Evolutionary conservation across 2,797 vertebrate species (phyloP), one percentile per base, ranked within the genome.

Genomic region (Xenopus petersii): DNA sequence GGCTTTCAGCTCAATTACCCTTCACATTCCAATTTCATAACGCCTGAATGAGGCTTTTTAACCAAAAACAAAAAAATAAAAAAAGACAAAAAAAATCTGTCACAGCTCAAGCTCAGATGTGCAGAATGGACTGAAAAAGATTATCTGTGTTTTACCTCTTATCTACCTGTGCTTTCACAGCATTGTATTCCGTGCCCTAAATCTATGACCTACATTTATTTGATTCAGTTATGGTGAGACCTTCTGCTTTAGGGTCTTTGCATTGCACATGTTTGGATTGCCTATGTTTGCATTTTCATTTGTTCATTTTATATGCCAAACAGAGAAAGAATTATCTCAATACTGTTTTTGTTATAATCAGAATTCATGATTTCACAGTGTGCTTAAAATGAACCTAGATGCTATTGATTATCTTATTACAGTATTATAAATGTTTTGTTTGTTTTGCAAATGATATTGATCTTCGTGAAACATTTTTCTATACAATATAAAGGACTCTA

Each of bases 1-100:
- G 86, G 88, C 86, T 92, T 92, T 93, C 88, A 90, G 91, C 91
- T 89, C 90, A 86, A 91, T 92, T 92, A 90, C 88, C 86, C 89
- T 93, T 92, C 85, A 81, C 86, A 88, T 89, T 91, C 83, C 15
- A 4, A 91, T 91, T 90, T 85, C 88, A 84, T 89, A 87, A 91
- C 65, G 81, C 89, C 89, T 81, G 70, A 0, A 66, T 84, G 87
- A 90, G 87, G 89, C 85, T 90, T 88, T 90, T 88, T 86, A 89
- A 88, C 85, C 82, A 85, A 87, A 88, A 87, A 75, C 62, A 84
- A 85, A 67, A 84, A 88, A 87, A 86, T 70, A 49, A 36, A 6
- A 36, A 21, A 30, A 62, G 82, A 84, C 60, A 84, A 84, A 82
- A 80, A 36, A 75, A 11, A 84, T 84, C 83, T 87, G 79, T 82